Evolutionary conservation across 1,140 invertebrate species (phyloP).

Genomic region (Drosophila neocordata): DNA sequence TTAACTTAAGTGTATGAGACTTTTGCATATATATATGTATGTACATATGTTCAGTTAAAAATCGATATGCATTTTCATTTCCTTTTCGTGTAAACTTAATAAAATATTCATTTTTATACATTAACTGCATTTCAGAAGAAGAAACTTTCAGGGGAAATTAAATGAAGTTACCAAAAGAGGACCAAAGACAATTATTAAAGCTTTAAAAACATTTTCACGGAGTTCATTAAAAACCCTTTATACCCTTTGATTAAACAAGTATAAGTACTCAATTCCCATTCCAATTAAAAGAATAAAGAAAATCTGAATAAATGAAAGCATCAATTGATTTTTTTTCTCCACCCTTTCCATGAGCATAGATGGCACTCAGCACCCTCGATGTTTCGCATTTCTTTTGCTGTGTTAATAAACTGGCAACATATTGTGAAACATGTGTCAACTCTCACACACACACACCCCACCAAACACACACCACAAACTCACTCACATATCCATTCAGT

Average conservation of each 20-base stretch:
- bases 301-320: slow-evolving; percentile 9
- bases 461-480: neutral
- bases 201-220: neutral
- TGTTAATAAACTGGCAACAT: slow-evolving; percentile 26
- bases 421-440: slow-evolving; percentile 23
- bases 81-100: slow-evolving; percentile 35
- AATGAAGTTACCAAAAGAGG: slow-evolving; percentile 21
- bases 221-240: neutral
- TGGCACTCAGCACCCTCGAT: neutral
- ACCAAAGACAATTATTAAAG: neutral
- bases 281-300: slow-evolving; percentile 7
- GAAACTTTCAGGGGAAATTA: slow-evolving; percentile 37
- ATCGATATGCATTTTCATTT: slow-evolving; percentile 41
- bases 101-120: slow-evolving; percentile 56
- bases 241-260: neutral
- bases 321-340: slow-evolving; percentile 7
- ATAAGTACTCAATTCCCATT: neutral
- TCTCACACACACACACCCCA: neutral
- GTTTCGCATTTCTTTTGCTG: slow-evolving; percentile 9
- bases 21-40: neutral
- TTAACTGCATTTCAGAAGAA: slow-evolving; percentile 51
- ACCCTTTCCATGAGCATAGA: neutral
- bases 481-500: neutral
- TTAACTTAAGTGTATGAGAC: slow-evolving; percentile 15
- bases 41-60: slow-evolving; percentile 6